Base-by-base conservation (phyloP, 2,888 invertebrate species). In the Leptothorax acervorum region DNA sequence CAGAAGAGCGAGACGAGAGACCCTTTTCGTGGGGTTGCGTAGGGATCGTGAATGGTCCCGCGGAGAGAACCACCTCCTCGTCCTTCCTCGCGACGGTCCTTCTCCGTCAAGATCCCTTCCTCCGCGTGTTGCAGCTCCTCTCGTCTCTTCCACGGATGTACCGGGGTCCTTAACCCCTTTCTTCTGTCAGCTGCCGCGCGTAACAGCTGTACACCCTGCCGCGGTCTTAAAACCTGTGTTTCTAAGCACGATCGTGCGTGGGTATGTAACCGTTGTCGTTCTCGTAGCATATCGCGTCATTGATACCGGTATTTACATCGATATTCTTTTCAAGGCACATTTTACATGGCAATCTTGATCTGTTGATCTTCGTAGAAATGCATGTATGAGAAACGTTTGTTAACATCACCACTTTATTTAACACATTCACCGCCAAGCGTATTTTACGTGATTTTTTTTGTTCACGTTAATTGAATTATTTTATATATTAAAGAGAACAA, bases 101-200 rank as follows among this genome's bases (percentile, higher is more conserved):
- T 68, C 85, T 86, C 84, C 89, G 87, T 86, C 88, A 86, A 60
- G 85, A 83, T 85, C 86, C 86, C 83, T 85, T 82, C 79, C 86
- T 85, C 53, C 85, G 74, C 89, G 89, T 90, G 88, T 87, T 83
- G 85, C 85, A 86, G 45, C 57, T 87, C 87, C 87, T 86, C 86
- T 84, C 90, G 86, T 82, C 84, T 85, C 86, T 87, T 86, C 84
- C 63, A 66, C 84, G 73, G 53, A 78, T 83, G 86, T 86, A 84
- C 86, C 88, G 86, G 93, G 93, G 92, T 93, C 93, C 93, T 94
- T 93, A 93, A 94, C 94, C 94, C 94, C 93, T 93, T 94, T 94
- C 93, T 91, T 88, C 91, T 90, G 94, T 94, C 94, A 94, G 94
- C 94, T 94, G 94, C 94, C 89, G 90, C 90, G 89, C 91, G 92